phyloP scores from a whole-genome alignment of 2,113 vertebrate genomes.

The Accipiter cooperii region DNA sequence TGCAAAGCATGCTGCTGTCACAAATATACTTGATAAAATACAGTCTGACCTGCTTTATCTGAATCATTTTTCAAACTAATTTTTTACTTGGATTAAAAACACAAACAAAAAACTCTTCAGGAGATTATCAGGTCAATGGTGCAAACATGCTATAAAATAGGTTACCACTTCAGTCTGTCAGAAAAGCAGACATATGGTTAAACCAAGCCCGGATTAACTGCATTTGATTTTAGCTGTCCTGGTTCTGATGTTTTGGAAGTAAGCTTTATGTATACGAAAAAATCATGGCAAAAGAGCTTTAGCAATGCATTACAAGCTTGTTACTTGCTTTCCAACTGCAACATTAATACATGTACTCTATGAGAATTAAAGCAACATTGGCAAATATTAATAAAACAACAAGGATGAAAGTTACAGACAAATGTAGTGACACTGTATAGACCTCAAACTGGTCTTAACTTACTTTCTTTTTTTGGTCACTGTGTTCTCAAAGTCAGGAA shows the following conservation, averaged over 20 bases:
- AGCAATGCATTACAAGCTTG: background rate
- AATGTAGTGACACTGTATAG: background rate
- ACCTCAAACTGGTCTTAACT: slow-evolving; percentile 54
- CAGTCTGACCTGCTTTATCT: slow-evolving; percentile 51
- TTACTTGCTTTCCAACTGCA: background rate
- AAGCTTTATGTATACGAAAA: background rate
- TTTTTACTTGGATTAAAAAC: slow-evolving; percentile 62
- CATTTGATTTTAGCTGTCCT: background rate
- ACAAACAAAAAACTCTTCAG: background rate
- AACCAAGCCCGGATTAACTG: slow-evolving; percentile 41
- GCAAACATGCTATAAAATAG: slow-evolving; percentile 33
- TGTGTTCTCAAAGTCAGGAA: slow-evolving; percentile 62
- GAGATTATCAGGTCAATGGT: slow-evolving; percentile 65
- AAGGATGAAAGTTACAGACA: background rate
- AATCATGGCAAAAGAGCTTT: background rate
- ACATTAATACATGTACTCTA: background rate
- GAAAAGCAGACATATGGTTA: slow-evolving; percentile 46
- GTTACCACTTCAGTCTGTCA: slow-evolving; percentile 50
- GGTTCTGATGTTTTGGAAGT: background rate
- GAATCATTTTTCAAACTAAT: slow-evolving; percentile 45
- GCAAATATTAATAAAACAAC: slow-evolving; percentile 2
- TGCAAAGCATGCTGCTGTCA: background rate
- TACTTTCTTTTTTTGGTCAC: slow-evolving; percentile 76
- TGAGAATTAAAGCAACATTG: background rate
- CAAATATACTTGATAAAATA: slow-evolving; percentile 31